Percentiles rank a stretch among this genome's conserved stretches.
Conservation (phyloP, 2,797 vertebrate genomes). For the Urosaurus nigricauda region DNA sequence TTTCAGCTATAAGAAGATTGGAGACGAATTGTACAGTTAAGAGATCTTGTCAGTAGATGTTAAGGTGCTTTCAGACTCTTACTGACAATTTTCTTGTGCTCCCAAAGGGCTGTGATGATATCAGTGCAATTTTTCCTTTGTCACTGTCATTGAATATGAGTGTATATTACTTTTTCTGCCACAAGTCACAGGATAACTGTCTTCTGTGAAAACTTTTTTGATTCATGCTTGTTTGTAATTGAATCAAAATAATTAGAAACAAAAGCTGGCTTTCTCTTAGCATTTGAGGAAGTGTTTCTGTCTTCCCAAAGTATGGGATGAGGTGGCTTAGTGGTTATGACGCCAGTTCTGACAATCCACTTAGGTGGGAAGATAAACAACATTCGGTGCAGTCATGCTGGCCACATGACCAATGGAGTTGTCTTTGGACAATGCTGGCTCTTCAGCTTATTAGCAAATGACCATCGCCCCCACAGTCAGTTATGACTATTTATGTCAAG, state of each 20-base stretch:
- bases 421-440: no score
- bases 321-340: no score
- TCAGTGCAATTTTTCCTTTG: constrained; percentile 21
- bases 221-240: constrained; percentile 57
- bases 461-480: no score
- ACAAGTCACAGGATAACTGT: constrained; percentile 16
- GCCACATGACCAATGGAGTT: no score
- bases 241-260: constrained; percentile 57
- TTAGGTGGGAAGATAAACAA: no score
- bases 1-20: not conserved
- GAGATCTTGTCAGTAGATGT: not conserved
- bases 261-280: constrained; percentile 57
- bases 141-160: constrained; percentile 33
- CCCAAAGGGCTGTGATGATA: not conserved
- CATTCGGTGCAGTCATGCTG: no score
- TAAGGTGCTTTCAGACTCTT: not conserved
- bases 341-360: no score
- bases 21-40: not conserved
- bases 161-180: constrained; percentile 43
- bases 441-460: no score
- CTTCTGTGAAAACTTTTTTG: constrained; percentile 44
- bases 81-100: not conserved
- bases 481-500: no score
- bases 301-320: no score
- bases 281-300: not conserved